A percentile compares a stretch with the other conserved stretches of the same genome.
Evolutionary conservation across 2,888 invertebrate species (phyloP).

Genomic region (Clusia tigrina): DNA sequence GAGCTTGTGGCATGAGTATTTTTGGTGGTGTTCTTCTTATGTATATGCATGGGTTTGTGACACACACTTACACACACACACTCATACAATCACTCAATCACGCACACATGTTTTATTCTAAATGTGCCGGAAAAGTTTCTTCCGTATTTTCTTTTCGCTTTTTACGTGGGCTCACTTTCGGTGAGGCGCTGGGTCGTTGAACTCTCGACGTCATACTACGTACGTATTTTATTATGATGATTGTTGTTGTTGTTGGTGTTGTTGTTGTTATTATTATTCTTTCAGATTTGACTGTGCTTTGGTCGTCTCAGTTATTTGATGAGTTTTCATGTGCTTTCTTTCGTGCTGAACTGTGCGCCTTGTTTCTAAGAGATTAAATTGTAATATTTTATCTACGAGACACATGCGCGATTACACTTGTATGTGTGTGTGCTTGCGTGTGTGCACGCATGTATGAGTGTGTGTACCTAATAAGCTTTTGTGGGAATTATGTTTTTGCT

Average conservation of each 20-base stretch:
- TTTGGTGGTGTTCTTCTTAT: background rate
- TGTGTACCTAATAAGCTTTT: too few species aligned
- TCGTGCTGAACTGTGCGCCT: too few species aligned
- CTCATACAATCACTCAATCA: background rate
- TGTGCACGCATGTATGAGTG: background rate
- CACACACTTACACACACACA: background rate
- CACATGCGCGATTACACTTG: background rate
- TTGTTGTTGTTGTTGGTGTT: constrained; percentile 35
- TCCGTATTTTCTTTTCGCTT: background rate
- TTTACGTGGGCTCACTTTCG: too few species aligned
- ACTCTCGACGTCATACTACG: constrained; percentile 38
- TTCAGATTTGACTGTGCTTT: background rate
- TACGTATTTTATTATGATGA: too few species aligned
- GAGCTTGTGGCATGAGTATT: background rate
- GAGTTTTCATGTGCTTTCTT: background rate
- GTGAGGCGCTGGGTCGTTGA: constrained; percentile 43
- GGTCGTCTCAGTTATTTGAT: background rate
- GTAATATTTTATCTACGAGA: background rate
- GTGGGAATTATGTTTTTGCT: too few species aligned
- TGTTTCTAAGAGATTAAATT: background rate
- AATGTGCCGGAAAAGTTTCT: background rate
- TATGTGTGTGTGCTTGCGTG: background rate
- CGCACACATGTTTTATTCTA: background rate
- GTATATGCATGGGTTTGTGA: background rate
- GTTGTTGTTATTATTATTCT: constrained; percentile 20